Conservation (phyloP, 2,797 vertebrate species). For the Parambassis ranga region DNA sequence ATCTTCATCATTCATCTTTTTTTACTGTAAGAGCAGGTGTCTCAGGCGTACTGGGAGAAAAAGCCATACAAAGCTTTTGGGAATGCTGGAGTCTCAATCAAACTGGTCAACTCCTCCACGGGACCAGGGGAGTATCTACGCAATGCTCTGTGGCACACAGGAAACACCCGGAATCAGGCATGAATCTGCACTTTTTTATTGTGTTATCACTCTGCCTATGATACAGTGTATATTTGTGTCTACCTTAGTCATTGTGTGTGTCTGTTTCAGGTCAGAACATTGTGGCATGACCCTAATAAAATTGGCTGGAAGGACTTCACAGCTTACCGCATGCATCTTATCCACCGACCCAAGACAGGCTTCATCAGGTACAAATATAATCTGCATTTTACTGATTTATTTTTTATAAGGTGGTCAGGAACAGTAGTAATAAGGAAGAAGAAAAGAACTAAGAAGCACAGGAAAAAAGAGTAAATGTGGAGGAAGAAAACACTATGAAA, state of each 20-base stretch:
- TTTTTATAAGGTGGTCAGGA: too few species aligned
- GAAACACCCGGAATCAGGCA: constrained; percentile 92
- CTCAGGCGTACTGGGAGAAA: constrained; percentile 97
- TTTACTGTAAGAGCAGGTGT: constrained; percentile 87
- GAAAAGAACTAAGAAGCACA: too few species aligned
- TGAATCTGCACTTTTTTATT: neutral
- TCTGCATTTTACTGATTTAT: too few species aligned
- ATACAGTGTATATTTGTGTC: too few species aligned
- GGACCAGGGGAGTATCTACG: constrained; percentile 91
- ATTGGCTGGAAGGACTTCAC: constrained; percentile 96
- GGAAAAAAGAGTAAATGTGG: too few species aligned
- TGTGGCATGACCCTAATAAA: constrained; percentile 97
- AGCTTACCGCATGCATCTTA: constrained; percentile 94
- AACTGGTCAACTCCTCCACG: constrained; percentile 95
- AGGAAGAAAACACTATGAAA: too few species aligned
- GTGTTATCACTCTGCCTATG: too few species aligned
- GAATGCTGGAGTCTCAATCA: constrained; percentile 93
- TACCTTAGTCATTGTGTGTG: too few species aligned
- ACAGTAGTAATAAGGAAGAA: too few species aligned
- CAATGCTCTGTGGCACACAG: constrained; percentile 97
- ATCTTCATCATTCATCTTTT: neutral
- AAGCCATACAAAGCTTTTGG: constrained; percentile 92
- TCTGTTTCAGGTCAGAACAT: constrained; percentile 86
- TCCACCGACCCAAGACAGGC: constrained; percentile 94
- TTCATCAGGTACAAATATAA: constrained; percentile 88